Conservation (phyloP, 2,797 vertebrate species). For the Cygnus olor region DNA sequence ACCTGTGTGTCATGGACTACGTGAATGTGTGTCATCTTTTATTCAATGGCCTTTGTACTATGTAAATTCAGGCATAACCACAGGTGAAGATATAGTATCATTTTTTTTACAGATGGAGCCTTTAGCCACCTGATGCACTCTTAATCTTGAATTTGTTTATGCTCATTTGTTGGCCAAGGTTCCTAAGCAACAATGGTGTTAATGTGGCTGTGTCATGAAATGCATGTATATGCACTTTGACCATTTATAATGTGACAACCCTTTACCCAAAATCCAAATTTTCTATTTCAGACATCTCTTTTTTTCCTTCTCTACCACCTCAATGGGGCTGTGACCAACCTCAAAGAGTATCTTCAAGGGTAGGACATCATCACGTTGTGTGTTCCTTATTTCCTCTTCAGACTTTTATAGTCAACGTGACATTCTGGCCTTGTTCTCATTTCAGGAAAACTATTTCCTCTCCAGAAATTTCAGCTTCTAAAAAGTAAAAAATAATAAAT, state of each 20-base stretch:
- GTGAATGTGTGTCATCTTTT: background rate
- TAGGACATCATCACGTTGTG: background rate
- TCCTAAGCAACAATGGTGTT: background rate
- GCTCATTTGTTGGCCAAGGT: background rate
- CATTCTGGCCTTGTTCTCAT: background rate
- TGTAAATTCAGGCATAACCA: background rate
- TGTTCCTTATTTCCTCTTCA: background rate
- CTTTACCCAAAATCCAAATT: background rate
- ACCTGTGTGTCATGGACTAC: background rate
- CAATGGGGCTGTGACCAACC: background rate
- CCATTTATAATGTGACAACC: background rate
- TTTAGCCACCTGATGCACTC: background rate
- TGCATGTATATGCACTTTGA: background rate
- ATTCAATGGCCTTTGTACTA: background rate
- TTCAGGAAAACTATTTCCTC: background rate
- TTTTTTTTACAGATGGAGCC: background rate
- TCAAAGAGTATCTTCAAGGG: background rate
- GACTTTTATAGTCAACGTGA: background rate
- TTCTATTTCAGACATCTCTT: background rate
- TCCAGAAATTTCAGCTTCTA: background rate
- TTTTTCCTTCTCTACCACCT: background rate
- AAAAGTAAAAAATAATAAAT: background rate
- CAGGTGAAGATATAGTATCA: background rate
- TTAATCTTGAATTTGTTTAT: slow-evolving; percentile 26
- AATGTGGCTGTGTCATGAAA: background rate